Evolutionary conservation across 1,140 invertebrate species (phyloP).

Genomic region (Trichogramma pretiosum): DNA sequence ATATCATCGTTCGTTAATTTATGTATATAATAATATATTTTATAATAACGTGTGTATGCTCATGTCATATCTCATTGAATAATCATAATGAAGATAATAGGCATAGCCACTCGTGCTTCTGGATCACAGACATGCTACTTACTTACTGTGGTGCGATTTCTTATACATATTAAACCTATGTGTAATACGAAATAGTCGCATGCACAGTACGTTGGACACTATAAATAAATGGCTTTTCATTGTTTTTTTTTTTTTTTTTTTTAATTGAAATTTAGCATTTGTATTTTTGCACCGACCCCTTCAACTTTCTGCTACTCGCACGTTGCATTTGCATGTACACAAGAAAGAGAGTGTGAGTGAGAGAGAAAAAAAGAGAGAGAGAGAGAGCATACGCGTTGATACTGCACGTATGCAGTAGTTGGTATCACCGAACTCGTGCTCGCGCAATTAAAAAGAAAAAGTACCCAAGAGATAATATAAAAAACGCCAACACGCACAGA

Average conservation of each 20-base stretch:
- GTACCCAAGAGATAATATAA: no score
- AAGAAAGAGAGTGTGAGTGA: no score
- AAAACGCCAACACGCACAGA: no score
- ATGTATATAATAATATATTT: slow-evolving; percentile 35
- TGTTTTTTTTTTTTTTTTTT: slow-evolving; percentile 22
- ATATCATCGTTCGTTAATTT: slow-evolving; percentile 25
- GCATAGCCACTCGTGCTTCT: slow-evolving; percentile 45
- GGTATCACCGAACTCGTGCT: no score
- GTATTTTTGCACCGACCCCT: background rate
- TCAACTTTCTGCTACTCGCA: background rate
- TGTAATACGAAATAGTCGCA: no score
- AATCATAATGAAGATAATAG: slow-evolving; percentile 44
- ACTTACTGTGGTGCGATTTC: slow-evolving; percentile 38
- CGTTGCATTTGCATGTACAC: background rate
- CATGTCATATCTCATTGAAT: no score
- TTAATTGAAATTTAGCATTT: slow-evolving; percentile 7
- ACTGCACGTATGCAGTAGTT: no score
- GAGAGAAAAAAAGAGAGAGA: no score
- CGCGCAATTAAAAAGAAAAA: no score
- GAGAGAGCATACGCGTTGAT: no score
- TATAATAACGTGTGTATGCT: no score
- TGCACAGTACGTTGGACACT: slow-evolving; percentile 44
- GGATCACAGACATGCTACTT: slow-evolving; percentile 48
- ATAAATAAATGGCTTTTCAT: slow-evolving; percentile 43
- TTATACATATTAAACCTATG: no score